Conservation (phyloP, 2,113 vertebrate genomes). For the Hydrolagus affinis region DNA sequence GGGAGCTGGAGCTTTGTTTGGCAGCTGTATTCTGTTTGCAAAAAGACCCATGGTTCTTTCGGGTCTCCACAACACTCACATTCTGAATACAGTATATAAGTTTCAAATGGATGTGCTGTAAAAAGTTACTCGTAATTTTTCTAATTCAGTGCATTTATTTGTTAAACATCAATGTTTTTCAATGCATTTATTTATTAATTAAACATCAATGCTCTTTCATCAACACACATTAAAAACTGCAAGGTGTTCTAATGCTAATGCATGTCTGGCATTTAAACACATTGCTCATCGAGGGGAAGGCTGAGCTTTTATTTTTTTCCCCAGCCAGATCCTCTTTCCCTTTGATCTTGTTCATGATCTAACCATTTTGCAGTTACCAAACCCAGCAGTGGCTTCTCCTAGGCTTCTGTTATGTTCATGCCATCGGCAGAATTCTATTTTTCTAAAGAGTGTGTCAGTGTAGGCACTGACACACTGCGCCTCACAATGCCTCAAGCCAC, state of each 20-base stretch:
- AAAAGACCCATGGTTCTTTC: no score
- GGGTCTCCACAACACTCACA: no score
- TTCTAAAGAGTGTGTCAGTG: neutral
- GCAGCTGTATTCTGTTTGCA: no score
- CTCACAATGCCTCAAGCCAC: neutral
- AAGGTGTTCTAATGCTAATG: neutral
- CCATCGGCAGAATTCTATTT: neutral
- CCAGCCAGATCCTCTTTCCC: neutral
- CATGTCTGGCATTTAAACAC: no score
- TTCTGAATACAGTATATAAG: no score
- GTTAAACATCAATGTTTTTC: neutral
- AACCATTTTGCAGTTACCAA: neutral
- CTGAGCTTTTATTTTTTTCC: no score
- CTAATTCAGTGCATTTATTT: neutral
- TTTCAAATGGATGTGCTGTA: neutral
- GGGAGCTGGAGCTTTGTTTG: no score
- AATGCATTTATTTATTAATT: neutral
- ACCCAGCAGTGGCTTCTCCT: neutral
- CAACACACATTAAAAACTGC: neutral
- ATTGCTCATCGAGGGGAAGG: neutral
- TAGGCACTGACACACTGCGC: neutral
- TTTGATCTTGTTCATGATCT: conserved; percentile 9
- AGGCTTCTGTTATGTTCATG: neutral
- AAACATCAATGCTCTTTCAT: neutral
- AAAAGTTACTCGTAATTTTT: neutral